These are phyloP conservation scores for Lethocerus indicus DNA, from an alignment of 1,140 invertebrate genomes.

Conservation along the genomic window DNA sequence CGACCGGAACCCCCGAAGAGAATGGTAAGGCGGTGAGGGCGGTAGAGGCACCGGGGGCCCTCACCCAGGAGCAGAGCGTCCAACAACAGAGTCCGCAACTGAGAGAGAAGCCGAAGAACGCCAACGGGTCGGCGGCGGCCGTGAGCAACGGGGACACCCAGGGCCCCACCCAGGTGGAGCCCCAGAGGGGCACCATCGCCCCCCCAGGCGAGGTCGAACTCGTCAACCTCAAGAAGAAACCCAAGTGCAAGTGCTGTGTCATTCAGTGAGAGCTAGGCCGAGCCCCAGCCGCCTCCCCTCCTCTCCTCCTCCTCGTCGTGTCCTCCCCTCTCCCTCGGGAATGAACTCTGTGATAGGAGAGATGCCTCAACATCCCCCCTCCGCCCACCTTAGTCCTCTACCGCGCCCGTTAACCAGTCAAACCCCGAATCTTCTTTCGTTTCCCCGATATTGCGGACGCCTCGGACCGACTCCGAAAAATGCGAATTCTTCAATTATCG, in stretches of 20 bases:
- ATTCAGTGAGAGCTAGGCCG: constrained; percentile 59
- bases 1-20: background rate
- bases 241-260: constrained; percentile 77
- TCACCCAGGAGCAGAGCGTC: too few species aligned
- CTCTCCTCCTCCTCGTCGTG: too few species aligned
- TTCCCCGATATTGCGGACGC: too few species aligned
- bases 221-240: constrained; percentile 75
- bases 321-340: too few species aligned
- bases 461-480: too few species aligned
- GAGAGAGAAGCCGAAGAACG: constrained; percentile 21
- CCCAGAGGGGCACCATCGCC: constrained; percentile 47
- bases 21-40: background rate
- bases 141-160: constrained; percentile 19
- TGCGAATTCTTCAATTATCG: too few species aligned
- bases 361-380: background rate
- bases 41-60: constrained; percentile 8
- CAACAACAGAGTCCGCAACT: too few species aligned
- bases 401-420: too few species aligned
- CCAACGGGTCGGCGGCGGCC: constrained; percentile 23
- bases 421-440: too few species aligned
- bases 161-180: constrained; percentile 44
- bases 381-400: background rate
- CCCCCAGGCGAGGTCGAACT: constrained; percentile 61
- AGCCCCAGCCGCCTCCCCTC: background rate
- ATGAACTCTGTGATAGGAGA: too few species aligned